phyloP scores from a whole-genome alignment of 2,888 invertebrate species.

The Apamea anceps region DNA sequence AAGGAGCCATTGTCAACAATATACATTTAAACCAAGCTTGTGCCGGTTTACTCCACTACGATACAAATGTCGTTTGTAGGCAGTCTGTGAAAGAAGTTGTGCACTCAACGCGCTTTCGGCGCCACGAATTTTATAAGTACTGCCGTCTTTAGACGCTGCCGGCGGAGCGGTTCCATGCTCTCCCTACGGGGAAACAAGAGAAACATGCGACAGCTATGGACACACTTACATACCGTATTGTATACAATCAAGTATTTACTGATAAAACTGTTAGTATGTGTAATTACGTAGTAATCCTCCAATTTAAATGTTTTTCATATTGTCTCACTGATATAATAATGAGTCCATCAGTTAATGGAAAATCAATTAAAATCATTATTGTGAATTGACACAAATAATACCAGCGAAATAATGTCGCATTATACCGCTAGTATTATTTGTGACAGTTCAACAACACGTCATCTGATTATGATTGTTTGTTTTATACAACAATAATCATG shows the following conservation, averaged over 20 bases:
- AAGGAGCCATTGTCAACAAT: not conserved
- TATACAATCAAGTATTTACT: no score
- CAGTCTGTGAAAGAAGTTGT: not conserved
- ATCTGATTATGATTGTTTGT: not conserved
- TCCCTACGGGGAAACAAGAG: no score
- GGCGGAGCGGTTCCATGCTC: no score
- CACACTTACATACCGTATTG: no score
- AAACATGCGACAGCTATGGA: no score
- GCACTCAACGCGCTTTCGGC: not conserved
- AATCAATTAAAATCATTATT: constrained; percentile 29
- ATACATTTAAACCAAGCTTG: no score
- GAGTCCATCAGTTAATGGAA: not conserved
- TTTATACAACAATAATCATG: not conserved
- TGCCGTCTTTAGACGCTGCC: not conserved
- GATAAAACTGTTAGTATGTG: not conserved
- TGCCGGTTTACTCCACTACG: not conserved
- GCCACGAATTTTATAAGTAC: no score
- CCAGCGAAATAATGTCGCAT: not conserved
- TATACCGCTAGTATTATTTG: not conserved
- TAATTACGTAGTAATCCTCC: not conserved
- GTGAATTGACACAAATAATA: constrained; percentile 2
- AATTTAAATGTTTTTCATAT: not conserved
- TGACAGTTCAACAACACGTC: not conserved
- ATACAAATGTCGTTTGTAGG: no score
- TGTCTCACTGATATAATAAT: not conserved